Evolutionary conservation across 2,888 invertebrate genomes (phyloP).

Genomic region (Carcina quercana): DNA sequence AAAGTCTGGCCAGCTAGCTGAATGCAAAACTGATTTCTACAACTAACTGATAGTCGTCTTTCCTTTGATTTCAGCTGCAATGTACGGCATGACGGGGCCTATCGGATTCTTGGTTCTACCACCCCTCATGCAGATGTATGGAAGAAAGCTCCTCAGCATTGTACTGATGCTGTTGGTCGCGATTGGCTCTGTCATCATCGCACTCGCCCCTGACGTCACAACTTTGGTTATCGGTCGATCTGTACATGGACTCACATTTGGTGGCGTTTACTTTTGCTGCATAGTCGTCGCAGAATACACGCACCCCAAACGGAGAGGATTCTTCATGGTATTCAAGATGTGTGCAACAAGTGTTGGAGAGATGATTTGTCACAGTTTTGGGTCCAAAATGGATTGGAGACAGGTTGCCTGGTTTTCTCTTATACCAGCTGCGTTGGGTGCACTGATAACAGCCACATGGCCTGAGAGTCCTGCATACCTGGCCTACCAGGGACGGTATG

Average conservation of each 20-base stretch:
- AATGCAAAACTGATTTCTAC: no score
- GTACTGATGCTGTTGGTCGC: constrained; percentile 13
- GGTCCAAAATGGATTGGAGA: constrained; percentile 16
- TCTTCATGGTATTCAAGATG: constrained; percentile 9
- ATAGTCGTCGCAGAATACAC: constrained; percentile 18
- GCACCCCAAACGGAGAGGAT: constrained; percentile 19
- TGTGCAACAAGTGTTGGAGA: not conserved
- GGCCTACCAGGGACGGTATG: constrained; percentile 18
- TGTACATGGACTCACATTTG: constrained; percentile 18
- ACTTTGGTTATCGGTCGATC: constrained; percentile 15
- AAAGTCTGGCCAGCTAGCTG: no score
- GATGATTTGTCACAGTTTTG: constrained; percentile 16
- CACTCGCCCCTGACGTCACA: constrained; percentile 14
- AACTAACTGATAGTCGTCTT: no score
- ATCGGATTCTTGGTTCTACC: constrained; percentile 17
- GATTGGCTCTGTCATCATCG: constrained; percentile 15
- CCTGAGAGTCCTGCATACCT: constrained; percentile 21
- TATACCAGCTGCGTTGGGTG: constrained; percentile 14
- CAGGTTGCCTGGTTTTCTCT: constrained; percentile 15
- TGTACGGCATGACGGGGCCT: constrained; percentile 6
- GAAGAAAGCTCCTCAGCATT: constrained; percentile 14
- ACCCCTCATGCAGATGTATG: constrained; percentile 18
- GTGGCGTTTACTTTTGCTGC: constrained; percentile 14
- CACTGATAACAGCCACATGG: constrained; percentile 13
- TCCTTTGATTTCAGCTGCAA: constrained; percentile 11